Conservation (phyloP, 2,113 vertebrate genomes). For the Calcarius ornatus region DNA sequence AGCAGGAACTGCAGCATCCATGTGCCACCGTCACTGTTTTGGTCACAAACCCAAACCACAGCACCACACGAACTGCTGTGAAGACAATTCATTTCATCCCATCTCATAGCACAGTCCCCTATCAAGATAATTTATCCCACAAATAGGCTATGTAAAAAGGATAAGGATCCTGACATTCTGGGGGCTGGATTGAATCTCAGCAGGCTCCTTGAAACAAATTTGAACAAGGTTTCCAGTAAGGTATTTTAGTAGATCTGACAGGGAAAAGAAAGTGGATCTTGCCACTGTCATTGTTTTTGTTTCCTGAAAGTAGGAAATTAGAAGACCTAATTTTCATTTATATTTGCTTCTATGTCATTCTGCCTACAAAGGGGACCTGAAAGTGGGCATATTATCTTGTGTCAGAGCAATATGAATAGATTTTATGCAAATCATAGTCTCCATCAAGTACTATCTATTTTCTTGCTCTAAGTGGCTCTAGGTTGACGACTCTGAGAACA, state of each 20-base stretch:
- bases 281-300: neutral
- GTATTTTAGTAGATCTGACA: neutral
- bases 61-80: rapidly evolving
- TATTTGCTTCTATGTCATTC: neutral
- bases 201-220: neutral
- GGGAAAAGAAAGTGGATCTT: neutral
- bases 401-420: neutral
- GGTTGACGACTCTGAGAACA: neutral
- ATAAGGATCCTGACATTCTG: neutral
- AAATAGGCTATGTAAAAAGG: neutral
- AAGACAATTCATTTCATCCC: neutral
- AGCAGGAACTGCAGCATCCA: neutral
- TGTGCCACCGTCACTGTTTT: neutral
- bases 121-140: neutral
- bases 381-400: neutral
- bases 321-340: neutral
- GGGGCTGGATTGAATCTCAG: neutral
- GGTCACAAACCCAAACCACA: neutral
- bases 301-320: neutral
- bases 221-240: neutral
- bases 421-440: neutral
- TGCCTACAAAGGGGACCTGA: neutral
- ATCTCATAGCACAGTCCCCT: neutral
- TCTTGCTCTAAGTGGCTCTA: neutral
- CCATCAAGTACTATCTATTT: neutral